Percentiles rank a stretch among this genome's conserved stretches.
Evolutionary conservation across 37 sponge, comb jelly and placozoan species (phyloP).

Genomic region (Halichondria panicea): DNA sequence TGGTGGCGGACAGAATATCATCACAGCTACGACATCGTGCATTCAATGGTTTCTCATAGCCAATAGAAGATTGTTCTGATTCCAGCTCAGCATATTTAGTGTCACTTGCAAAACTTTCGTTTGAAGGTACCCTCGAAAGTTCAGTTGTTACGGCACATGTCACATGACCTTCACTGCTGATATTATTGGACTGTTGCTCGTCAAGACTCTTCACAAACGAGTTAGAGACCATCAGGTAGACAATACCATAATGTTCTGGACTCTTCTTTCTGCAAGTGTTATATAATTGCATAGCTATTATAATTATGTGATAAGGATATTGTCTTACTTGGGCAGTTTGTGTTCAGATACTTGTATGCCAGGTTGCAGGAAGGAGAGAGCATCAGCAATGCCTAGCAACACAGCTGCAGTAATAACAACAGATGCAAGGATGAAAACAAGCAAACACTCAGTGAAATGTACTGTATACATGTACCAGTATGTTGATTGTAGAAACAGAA

Average conservation of each 20-base stretch:
- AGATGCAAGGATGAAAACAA: no score
- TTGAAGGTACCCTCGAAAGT: no score
- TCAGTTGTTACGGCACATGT: no score
- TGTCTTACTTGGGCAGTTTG: constrained; percentile 40
- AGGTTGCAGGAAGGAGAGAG: constrained; percentile 25
- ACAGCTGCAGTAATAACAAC: constrained; percentile 40
- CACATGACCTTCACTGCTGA: not conserved
- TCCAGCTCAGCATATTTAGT: no score
- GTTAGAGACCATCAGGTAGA: constrained; percentile 51
- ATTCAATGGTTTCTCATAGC: no score
- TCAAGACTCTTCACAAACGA: not conserved
- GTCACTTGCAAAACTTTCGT: no score
- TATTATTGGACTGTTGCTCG: not conserved
- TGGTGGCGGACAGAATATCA: no score
- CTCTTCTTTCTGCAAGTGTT: constrained; percentile 52
- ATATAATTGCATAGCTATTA: not conserved
- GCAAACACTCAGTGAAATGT: no score
- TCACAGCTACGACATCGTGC: no score
- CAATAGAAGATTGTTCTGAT: no score
- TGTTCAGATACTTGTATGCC: constrained; percentile 43
- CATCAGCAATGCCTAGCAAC: constrained; percentile 46
- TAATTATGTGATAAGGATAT: not conserved
- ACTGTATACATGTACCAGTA: not conserved
- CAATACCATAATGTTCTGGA: constrained; percentile 48
- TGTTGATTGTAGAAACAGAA: not conserved